phyloP scores from a whole-genome alignment of 2,797 vertebrate genomes.

The Dendrocincla fuliginosa region DNA sequence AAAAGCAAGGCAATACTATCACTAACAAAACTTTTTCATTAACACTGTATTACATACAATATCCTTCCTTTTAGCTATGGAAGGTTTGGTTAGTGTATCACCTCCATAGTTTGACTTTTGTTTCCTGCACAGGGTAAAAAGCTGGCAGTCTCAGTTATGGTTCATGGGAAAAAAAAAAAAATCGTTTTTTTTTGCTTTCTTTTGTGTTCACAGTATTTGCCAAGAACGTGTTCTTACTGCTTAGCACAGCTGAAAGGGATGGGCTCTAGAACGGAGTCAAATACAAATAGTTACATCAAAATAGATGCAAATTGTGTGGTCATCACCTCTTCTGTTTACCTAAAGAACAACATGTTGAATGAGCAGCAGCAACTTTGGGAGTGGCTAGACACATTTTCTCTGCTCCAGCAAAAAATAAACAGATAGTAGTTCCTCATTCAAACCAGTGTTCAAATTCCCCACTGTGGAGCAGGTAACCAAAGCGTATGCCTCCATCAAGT shows the following conservation, averaged over 20 bases:
- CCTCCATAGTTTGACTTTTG: background rate
- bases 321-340: background rate
- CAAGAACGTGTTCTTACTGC: background rate
- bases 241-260: background rate
- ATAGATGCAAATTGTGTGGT: background rate
- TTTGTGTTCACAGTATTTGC: background rate
- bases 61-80: background rate
- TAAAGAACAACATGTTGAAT: background rate
- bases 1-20: background rate
- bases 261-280: background rate
- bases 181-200: background rate
- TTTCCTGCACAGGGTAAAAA: background rate
- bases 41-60: background rate
- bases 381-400: background rate
- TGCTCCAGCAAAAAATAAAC: background rate
- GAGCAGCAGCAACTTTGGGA: background rate
- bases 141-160: background rate
- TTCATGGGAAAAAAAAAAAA: background rate
- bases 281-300: background rate
- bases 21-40: background rate
- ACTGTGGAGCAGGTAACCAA: background rate
- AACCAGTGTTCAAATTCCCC: background rate
- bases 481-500: background rate
- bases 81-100: fast-evolving
- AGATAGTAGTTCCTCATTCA: background rate